Percentiles rank a stretch among this genome's conserved stretches.
These are phyloP conservation scores for Callyntrura sp. DNA, from an alignment of 2,888 invertebrate genomes.

Conservation along the genomic window DNA sequence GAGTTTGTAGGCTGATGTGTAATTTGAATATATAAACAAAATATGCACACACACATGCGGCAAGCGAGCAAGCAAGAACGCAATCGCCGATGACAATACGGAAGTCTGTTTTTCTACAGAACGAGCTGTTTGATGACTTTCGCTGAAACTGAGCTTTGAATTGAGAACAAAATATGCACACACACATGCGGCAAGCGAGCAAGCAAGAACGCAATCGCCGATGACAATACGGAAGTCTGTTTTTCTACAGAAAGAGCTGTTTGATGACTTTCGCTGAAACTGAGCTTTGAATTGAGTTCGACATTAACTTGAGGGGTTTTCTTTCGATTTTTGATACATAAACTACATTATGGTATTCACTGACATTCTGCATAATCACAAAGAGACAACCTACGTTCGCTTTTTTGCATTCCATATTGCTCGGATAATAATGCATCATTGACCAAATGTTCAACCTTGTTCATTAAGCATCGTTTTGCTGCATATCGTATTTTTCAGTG, in stretches of 20 bases:
- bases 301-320: constrained; percentile 31
- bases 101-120: constrained; percentile 12
- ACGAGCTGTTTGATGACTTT: constrained; percentile 31
- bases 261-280: constrained; percentile 45
- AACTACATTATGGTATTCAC: neutral
- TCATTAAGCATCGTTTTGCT: constrained; percentile 14
- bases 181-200: neutral
- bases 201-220: neutral
- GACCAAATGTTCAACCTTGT: constrained; percentile 36
- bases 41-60: neutral
- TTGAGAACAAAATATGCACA: constrained; percentile 6
- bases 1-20: neutral
- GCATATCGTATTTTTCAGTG: neutral
- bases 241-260: neutral
- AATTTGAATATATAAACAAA: too few relatives aligned
- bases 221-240: constrained; percentile 44
- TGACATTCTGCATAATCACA: constrained; percentile 44
- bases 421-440: neutral
- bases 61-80: neutral
- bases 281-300: constrained; percentile 43
- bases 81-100: constrained; percentile 7
- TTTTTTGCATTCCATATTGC: constrained; percentile 2
- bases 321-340: constrained; percentile 3
- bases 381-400: neutral
- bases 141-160: constrained; percentile 39